phyloP scores from a whole-genome alignment of 2,888 invertebrate genomes.

The Pseudococcus longispinus region DNA sequence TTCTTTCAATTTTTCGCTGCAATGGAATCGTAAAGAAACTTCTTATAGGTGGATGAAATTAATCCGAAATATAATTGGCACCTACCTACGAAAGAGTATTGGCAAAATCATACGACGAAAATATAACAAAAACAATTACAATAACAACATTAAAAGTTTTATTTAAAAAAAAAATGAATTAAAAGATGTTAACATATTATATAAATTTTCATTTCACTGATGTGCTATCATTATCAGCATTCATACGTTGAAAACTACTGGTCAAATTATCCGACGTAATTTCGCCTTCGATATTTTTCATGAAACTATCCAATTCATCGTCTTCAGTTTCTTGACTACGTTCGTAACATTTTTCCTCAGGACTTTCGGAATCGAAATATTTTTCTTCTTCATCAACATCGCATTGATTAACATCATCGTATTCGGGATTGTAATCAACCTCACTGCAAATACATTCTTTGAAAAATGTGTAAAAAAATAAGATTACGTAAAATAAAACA shows the following conservation, averaged over 20 bases:
- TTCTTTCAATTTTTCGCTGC: conserved; percentile 1
- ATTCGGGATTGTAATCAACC: conserved; percentile 81
- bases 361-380: conserved; percentile 86
- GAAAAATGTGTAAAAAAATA: conserved; percentile 21
- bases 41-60: not conserved
- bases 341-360: conserved; percentile 64
- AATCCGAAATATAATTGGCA: not conserved
- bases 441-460: conserved; percentile 63
- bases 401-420: conserved; percentile 76
- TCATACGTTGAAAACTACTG: conserved; percentile 30
- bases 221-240: not conserved
- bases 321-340: conserved; percentile 58
- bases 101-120: not conserved
- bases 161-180: not conserved
- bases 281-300: conserved; percentile 47
- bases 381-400: conserved; percentile 86
- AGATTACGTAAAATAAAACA: not conserved
- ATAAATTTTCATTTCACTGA: not conserved
- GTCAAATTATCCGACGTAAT: conserved; percentile 41
- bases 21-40: not conserved
- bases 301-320: conserved; percentile 57
- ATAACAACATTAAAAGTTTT: not conserved
- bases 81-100: not conserved
- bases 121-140: not conserved
- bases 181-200: not conserved